Base-by-base conservation (phyloP, 2,888 invertebrate genomes). In the Nesidiocoris tenuis region DNA sequence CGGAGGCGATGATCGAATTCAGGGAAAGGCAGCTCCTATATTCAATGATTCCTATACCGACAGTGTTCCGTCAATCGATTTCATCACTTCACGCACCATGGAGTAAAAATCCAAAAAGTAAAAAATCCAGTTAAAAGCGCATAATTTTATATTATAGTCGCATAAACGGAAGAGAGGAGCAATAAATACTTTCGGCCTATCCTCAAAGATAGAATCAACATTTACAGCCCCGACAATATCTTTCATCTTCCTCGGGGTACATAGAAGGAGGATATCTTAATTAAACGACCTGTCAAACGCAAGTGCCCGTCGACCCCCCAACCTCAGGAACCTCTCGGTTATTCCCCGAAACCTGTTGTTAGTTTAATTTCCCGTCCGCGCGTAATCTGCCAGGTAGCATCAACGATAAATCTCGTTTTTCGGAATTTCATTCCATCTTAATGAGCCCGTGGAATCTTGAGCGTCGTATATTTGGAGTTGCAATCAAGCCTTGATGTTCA, bases 371-470 rank as follows among this genome's bases (percentile, higher is more conserved):
- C 39, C 39, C 39, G 5, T 39, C 65, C 65, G n/a, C 12, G 2
- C 16, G 9, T 65, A 23, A 39, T 65, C 25, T 65, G 19, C 0
- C 1, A 1, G 19, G 18, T 17, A 61, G 9, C 39, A 17, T 65
- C 65, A 39, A 39, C 65, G 25, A 39, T 39, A 65, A 65, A 65
- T 65, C 65, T 39, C 39, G 39, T 39, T 39, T 39, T 39, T 39
- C 39, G 39, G 39, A 39, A 39, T 39, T 39, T 39, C 39, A 39
- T 39, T 39, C 39, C 39, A 39, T 39, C 39, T n/a, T 39, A 39
- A 39, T 39, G 39, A 39, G 39, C 39, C 39, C 39, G 39, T 39
- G 39, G 39, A 39, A 39, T 39, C 39, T 39, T 12, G 5, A 39
- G 12, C 39, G 39, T 39, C 39, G 39, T 39, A 39, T 39, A 39